Evolutionary conservation across 1,140 invertebrate genomes (phyloP), one percentile per base, ranked within the genome.

Genomic region (Lucilia cuprina): DNA sequence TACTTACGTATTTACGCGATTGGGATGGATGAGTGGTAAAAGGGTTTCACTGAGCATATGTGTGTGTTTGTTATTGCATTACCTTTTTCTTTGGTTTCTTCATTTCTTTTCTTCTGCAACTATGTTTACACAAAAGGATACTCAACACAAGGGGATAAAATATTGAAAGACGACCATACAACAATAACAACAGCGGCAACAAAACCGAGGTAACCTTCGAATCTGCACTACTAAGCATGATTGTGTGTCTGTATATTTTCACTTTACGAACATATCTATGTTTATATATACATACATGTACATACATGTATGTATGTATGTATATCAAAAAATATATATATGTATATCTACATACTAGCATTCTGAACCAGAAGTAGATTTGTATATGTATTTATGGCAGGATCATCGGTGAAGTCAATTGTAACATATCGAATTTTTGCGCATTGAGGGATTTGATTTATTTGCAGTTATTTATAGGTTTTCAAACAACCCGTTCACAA

Each of bases 371-470:
- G 25, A 14, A 60, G 14, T 60, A 60, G 55, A 60, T 60, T 60
- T 60, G 14, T n/a, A n/a, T 70, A 21, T 70, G 65, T 70, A 70
- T 70, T 70, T 70, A 70, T 70, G 77, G 77, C 77, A 49, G 83
- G 83, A 74, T 84, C 77, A 84, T 82, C 60, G 83, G 83, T 82
- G 83, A 84, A 84, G 83, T 84, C 83, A 84, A 84, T 84, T 84
- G 83, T 84, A 84, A 84, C 83, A 82, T 82, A 84, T 84, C 83
- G 83, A 84, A 84, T 84, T 84, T 70, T 84, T 84, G 35, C 60
- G 83, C 83, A 84, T 84, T 84, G 83, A 84, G 78, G 83, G 83
- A 84, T 84, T 84, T 84, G 83, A 84, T 84, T 84, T 84, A 84
- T 84, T 84, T 84, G 80, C 83, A 82, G 83, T 84, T 84, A 84